phyloP scores from a whole-genome alignment of 1,140 invertebrate genomes.

The Drosophila ironensis region DNA sequence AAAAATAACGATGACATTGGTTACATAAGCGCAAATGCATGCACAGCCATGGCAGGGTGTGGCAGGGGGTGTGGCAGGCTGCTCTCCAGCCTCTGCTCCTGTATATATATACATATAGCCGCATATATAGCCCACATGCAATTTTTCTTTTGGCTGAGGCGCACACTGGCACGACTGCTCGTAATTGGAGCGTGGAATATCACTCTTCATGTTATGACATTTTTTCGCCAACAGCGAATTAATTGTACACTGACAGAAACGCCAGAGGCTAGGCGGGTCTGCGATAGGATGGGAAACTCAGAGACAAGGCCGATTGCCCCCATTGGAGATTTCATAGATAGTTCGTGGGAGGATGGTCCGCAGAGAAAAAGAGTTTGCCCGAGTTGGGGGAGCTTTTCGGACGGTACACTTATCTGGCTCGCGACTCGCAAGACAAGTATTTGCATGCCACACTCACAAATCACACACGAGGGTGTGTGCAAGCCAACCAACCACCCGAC shows the following conservation, averaged over 20 bases:
- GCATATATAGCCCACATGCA: slow-evolving; percentile 29
- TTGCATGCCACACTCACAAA: slow-evolving; percentile 34
- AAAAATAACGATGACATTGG: slow-evolving; percentile 81
- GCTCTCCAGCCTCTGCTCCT: background rate
- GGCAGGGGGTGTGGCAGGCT: slow-evolving; percentile 13
- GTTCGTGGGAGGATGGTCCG: too few species aligned
- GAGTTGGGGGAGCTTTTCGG: too few species aligned
- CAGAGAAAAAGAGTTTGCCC: too few species aligned
- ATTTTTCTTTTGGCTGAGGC: slow-evolving; percentile 51
- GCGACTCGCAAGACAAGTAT: slow-evolving; percentile 50
- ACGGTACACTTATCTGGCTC: slow-evolving; percentile 51
- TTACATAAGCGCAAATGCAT: slow-evolving; percentile 73
- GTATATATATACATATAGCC: background rate
- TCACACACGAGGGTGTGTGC: background rate
- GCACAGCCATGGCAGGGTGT: slow-evolving; percentile 12
- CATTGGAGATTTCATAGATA: too few species aligned
- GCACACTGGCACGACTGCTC: slow-evolving; percentile 65
- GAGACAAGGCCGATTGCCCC: too few species aligned
- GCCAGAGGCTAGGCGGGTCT: too few species aligned
- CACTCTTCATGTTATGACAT: slow-evolving; percentile 82
- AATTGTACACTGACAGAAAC: slow-evolving; percentile 68
- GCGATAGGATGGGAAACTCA: too few species aligned
- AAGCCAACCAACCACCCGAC: background rate
- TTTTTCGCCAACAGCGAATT: slow-evolving; percentile 79
- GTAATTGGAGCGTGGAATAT: slow-evolving; percentile 82